Evolutionary conservation across 2,888 invertebrate species (phyloP), one percentile per base, ranked within the genome.

Genomic region (Camptogramma bilineatum): DNA sequence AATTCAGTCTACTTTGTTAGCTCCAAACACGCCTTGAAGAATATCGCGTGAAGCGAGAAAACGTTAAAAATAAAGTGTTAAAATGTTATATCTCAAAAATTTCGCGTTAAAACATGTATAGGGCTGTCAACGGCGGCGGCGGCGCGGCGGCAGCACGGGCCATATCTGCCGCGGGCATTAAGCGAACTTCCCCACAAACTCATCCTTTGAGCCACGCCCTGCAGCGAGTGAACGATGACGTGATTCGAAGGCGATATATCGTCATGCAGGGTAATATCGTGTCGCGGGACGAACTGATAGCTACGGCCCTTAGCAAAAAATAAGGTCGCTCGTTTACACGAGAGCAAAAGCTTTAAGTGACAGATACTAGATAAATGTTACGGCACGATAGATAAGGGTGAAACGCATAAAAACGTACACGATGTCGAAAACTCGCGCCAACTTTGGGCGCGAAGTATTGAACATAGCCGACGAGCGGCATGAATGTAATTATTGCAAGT

Each of bases 321-420:
- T 91, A 91, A 90, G 90, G 90, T 90, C 90, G 85, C 82, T 86
- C 90, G 85, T 85, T 91, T 87, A 89, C 87, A 90, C 84, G 86
- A 89, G 88, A 87, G 90, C 86, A 88, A 87, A 86, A 84, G 87
- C 87, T 90, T 90, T 87, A 90, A 90, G 87, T 90, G 91, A 91
- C 91, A 90, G 88, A 91, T 90, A 85, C 87, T 89, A 91, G 91
- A 91, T 91, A 91, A 91, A 91, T 91, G 89, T 88, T 86, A 90
- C 88, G 85, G 83, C 87, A 81, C 81, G 78, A 84, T 82, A 88
- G 88, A 90, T 89, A 88, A 86, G 86, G 86, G 81, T 77, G 78
- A 75, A 81, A 69, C 82, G 81, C 81, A 83, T 82, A 84, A 84
- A 89, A 85, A 84, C 77, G 73, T 78, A 77, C 77, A 72, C 74